Conservation (phyloP, 2,888 invertebrate species). For the Aphelenchoides bicaudatus region DNA sequence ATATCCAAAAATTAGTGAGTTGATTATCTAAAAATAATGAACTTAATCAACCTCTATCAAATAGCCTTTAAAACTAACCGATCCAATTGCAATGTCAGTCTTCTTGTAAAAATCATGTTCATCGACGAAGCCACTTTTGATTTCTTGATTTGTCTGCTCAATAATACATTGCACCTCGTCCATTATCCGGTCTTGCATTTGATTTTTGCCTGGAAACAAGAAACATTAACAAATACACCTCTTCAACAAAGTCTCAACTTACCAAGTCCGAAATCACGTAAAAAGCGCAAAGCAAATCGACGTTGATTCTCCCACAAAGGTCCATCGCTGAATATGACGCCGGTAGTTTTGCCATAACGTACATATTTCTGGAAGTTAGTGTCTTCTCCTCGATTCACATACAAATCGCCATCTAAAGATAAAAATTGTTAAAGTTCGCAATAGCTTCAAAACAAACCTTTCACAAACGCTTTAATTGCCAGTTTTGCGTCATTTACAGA, state of each 20-base stretch:
- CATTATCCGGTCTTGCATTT: too few relatives aligned
- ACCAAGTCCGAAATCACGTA: conserved; percentile 15
- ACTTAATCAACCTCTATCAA: too few relatives aligned
- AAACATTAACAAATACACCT: conserved; percentile 3
- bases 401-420: too few relatives aligned
- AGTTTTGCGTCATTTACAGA: conserved; percentile 15
- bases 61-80: too few relatives aligned
- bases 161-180: background rate
- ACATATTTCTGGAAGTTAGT: background rate
- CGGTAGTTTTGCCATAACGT: background rate
- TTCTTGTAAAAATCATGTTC: background rate
- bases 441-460: too few relatives aligned
- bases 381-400: background rate
- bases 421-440: too few relatives aligned
- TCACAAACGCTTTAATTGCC: background rate
- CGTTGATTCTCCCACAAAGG: conserved; percentile 16
- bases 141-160: background rate
- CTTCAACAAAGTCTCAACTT: conserved; percentile 17
- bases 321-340: conserved; percentile 11
- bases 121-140: background rate
- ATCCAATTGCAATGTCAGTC: background rate
- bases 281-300: conserved; percentile 12
- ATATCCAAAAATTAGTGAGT: background rate
- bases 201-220: too few relatives aligned
- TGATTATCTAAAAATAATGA: background rate